Base-by-base conservation (phyloP, 2,113 vertebrate species). In the Podilymbus podiceps region DNA sequence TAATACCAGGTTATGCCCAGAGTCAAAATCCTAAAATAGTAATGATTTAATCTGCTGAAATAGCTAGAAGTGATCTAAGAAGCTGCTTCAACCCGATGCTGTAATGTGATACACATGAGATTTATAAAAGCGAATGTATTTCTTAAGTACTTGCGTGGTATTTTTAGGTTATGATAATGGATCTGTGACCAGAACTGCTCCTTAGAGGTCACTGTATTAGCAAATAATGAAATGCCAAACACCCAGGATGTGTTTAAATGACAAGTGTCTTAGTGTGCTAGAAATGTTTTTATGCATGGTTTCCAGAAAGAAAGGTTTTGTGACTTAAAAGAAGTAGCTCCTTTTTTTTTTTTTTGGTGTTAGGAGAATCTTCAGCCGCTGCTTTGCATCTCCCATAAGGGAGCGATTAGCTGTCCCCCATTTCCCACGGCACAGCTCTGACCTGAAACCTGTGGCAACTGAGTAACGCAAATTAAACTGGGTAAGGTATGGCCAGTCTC, bases 11-110 rank as follows among this genome's bases (percentile, higher is more conserved):
- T 85, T 83, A 60, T 88, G 44, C 30, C n/a, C 23, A 24, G 46
- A 71, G 68, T 83, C 72, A 63, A 53, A 91, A 87, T 82, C 90
- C 75, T 73, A 63, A 95, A 96, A 96, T 89, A 93, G 90, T 81
- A 11, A 86, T 91, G 76, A 88, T 91, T 95, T 90, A 77, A 71
- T 67, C 47, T 77, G 83, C 69, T 86, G 7, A 78, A 94, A 66
- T 50, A 93, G 52, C 27, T 64, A 66, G 88, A 38, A 59, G 56
- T 83, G 90, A 90, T n/a, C 56, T 78, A 72, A 72, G 22, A 40
- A 75, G 79, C 68, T 83, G 40, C 49, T 95, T 77, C 68, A 86
- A 27, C 60, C 49, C 21, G 44, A 38, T 84, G 35, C 86, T 94
- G 93, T 93, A 91, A 85, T 15, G 58, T 25, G 72, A 96, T 56